Evolutionary conservation across 2,888 invertebrate species (phyloP), one percentile per base, ranked within the genome.

Genomic region (Laspeyria flexula): DNA sequence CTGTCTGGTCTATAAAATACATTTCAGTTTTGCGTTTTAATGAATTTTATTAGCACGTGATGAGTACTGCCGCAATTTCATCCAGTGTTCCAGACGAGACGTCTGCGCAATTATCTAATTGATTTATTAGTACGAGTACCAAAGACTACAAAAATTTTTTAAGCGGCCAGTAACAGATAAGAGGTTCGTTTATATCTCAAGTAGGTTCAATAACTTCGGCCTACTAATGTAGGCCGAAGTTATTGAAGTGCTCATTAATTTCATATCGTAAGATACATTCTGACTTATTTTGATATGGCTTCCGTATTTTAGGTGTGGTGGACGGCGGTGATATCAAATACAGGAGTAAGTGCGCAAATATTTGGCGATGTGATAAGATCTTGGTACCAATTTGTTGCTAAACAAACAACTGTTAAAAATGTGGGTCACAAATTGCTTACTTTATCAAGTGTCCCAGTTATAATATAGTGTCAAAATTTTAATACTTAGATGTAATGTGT

Each of bases 141-240:
- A 60, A 58, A 58, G 49, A 53, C 37, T 45, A 43, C 48, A 56
- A 58, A 55, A 52, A 53, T 55, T 67, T 53, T 56, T 59, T 47
- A 51, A 51, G 52, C 55, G 49, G 49, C 38, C 43, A 6, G 45
- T 53, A 39, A 46, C 30, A 60, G 62, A 73, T 71, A 76, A 71
- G 67, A 72, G 67, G 71, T 75, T 62, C 66, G 61, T 55, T 65
- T 65, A 71, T 76, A 79, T 78, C 73, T 85, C 83, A 77, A 86
- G 83, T 81, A 78, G 77, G 70, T 78, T 85, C 79, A 83, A 84
- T 81, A 74, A 73, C 70, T 74, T 69, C 73, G 86, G 77, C 85
- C 86, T 73, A 86, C n/a, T n/a, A n/a, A n/a, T n/a, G n/a, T n/a
- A n/a, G n/a, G n/a, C n/a, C n/a, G n/a, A n/a, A n/a, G n/a, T n/a